Evolutionary conservation across 2,797 vertebrate genomes (phyloP).

Genomic region (Danio choprae): DNA sequence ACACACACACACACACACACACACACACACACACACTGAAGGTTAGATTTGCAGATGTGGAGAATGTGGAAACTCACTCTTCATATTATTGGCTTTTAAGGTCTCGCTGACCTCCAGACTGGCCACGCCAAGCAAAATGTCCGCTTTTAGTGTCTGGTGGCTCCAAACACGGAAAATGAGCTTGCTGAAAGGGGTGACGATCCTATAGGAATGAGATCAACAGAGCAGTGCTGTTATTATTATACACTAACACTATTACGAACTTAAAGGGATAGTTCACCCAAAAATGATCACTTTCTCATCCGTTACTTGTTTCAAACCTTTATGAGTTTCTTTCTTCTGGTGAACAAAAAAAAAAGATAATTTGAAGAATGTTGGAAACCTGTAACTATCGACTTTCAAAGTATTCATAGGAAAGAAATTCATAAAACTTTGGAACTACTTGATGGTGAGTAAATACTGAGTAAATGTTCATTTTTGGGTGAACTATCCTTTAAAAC

Average conservation of each 20-base stretch:
- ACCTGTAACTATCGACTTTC: too few relatives aligned
- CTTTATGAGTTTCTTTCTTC: too few relatives aligned
- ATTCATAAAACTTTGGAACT: too few relatives aligned
- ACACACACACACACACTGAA: not conserved
- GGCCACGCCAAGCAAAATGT: constrained; percentile 91
- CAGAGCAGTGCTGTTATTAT: constrained; percentile 2
- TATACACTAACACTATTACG: not conserved
- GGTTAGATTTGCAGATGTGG: constrained; percentile 1
- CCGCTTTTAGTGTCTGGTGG: constrained; percentile 96
- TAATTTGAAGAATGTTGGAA: too few relatives aligned
- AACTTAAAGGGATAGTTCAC: too few relatives aligned
- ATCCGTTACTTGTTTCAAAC: too few relatives aligned
- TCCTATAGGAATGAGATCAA: constrained; percentile 73
- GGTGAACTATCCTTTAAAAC: too few relatives aligned
- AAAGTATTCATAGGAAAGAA: too few relatives aligned
- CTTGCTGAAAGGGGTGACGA: constrained; percentile 95
- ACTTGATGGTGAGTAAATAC: too few relatives aligned
- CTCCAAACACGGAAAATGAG: constrained; percentile 96
- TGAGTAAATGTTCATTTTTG: too few relatives aligned
- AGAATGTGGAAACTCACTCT: constrained; percentile 81
- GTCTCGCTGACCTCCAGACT: constrained; percentile 90
- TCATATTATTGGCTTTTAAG: constrained; percentile 92
- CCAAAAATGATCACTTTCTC: not conserved
- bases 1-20: constrained; percentile 1
- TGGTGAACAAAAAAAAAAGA: too few relatives aligned